Percentiles rank a stretch among this genome's conserved stretches.
Conservation (phyloP, 2,888 invertebrate species). For the Caenorhabditis wallacei region DNA sequence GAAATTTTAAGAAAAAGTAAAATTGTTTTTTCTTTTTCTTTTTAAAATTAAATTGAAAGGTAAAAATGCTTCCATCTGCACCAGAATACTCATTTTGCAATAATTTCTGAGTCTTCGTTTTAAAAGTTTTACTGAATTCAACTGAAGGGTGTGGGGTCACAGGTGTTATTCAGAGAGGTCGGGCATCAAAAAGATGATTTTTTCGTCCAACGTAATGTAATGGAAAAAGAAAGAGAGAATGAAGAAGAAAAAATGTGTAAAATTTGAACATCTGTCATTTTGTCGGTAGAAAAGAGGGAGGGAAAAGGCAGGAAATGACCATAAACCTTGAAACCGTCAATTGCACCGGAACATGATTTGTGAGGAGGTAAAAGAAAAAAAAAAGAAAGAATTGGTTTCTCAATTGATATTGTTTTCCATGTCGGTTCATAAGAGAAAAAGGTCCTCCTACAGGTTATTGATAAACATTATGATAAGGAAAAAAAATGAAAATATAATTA, state of each 20-base stretch:
- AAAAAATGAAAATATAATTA: neutral
- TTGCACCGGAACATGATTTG: constrained; percentile 59
- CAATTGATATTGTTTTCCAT: constrained; percentile 12
- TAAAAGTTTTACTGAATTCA: constrained; percentile 9
- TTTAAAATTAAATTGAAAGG: no score
- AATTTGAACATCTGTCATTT: constrained; percentile 64
- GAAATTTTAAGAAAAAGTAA: no score
- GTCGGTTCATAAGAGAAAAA: constrained; percentile 16
- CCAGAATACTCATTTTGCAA: no score
- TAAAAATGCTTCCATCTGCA: no score
- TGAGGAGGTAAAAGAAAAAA: constrained; percentile 1
- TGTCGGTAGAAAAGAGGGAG: constrained; percentile 11
- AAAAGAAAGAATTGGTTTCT: neutral
- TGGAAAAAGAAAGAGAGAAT: constrained; percentile 37
- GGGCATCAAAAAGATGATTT: constrained; percentile 15
- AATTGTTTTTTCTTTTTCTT: no score
- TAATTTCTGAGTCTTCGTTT: neutral
- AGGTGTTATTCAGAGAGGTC: constrained; percentile 50
- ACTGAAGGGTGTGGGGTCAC: constrained; percentile 49
- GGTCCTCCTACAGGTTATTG: constrained; percentile 14
- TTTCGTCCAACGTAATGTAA: constrained; percentile 38
- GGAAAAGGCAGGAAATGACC: constrained; percentile 23
- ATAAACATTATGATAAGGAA: constrained; percentile 41
- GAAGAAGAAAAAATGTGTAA: constrained; percentile 51
- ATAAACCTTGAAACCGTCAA: constrained; percentile 64